Conservation (phyloP, 1,140 invertebrate species). For the Leptopilina boulardi region DNA sequence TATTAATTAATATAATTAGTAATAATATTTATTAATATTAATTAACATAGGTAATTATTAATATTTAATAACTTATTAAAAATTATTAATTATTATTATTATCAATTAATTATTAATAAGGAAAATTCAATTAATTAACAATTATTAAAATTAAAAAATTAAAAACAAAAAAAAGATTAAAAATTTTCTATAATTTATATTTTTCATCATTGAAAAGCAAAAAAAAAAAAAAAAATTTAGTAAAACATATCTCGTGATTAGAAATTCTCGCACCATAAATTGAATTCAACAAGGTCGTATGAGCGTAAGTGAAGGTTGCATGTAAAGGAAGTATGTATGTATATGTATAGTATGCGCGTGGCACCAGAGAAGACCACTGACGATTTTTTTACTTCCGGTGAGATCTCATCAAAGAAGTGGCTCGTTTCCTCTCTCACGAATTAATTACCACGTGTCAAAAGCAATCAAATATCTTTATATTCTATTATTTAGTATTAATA, state of each 20-base stretch:
- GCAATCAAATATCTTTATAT: neutral
- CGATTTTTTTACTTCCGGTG: slow-evolving; percentile 26
- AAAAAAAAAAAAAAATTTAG: neutral
- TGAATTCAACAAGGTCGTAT: neutral
- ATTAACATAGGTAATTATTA: too few species aligned
- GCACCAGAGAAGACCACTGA: neutral
- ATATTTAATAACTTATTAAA: too few species aligned
- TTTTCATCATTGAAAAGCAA: neutral
- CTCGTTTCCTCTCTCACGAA: slow-evolving; percentile 8
- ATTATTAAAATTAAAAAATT: neutral
- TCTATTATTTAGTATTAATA: neutral
- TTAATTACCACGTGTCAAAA: neutral
- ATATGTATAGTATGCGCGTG: neutral
- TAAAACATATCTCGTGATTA: neutral
- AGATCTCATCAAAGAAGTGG: slow-evolving; percentile 8
- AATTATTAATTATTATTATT: too few species aligned
- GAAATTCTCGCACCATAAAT: slow-evolving; percentile 23
- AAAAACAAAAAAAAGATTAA: neutral
- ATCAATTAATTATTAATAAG: too few species aligned
- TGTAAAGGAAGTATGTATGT: neutral
- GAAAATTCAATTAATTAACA: too few species aligned
- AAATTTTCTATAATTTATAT: neutral
- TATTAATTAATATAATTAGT: too few species aligned
- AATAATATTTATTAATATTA: too few species aligned
- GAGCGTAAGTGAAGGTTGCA: slow-evolving; percentile 24